Evolutionary conservation across 2,888 invertebrate genomes (phyloP), one percentile per base, ranked within the genome.

Genomic region (Limenitis camilla): DNA sequence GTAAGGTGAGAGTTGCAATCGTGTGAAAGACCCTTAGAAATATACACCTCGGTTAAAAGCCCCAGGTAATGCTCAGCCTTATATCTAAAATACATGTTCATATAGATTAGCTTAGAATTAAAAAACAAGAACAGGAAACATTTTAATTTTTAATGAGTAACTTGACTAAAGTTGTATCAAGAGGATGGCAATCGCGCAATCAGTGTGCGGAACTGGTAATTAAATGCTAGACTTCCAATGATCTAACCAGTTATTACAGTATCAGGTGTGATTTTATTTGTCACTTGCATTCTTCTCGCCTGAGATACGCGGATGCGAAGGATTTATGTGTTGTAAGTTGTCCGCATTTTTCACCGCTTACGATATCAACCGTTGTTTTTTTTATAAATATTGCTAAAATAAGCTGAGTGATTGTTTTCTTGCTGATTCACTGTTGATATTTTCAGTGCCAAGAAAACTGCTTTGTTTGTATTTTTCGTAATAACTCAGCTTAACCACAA

Each of bases 91-190:
- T n/a, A n/a, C n/a, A n/a, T n/a, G n/a, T n/a, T n/a, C n/a, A n/a
- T n/a, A n/a, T n/a, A n/a, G n/a, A n/a, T n/a, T n/a, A n/a, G n/a
- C n/a, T n/a, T n/a, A n/a, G n/a, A n/a, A n/a, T n/a, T n/a, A n/a
- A n/a, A n/a, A 19, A 19, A 2, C 19, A 19, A 19, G 19, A 19
- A 19, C 19, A 3, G 19, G 19, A 3, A 19, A 2, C 19, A 19
- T 19, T 19, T 19, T 19, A 19, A 19, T 19, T 78, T 72, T 68
- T 62, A 71, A 78, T 76, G 74, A 74, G 79, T 70, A 74, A 76
- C 72, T 68, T 65, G 80, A 80, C 81, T 83, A 76, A 78, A 70
- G 76, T 78, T 68, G 64, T 67, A 64, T 59, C 61, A 60, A 63
- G 9, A 19, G 38, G 44, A 52, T 49, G 52, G 42, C 46, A 44